Evolutionary conservation across 1,140 invertebrate genomes (phyloP).

Genomic region (Trinorchestia longiramus): DNA sequence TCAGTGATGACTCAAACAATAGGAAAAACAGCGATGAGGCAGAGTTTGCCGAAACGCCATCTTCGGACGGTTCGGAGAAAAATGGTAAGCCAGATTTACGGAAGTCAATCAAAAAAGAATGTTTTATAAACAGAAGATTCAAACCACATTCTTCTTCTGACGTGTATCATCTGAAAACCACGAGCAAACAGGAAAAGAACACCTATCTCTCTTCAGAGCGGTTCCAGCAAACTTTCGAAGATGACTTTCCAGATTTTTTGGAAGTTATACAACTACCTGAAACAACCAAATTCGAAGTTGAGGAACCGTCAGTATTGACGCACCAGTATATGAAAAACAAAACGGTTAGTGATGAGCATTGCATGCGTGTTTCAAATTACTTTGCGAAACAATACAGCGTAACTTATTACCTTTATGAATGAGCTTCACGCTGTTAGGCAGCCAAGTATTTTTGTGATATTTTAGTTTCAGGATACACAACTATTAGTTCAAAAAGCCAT

Average conservation of each 20-base stretch:
- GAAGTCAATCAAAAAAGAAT: constrained; percentile 56
- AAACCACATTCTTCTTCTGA: constrained; percentile 46
- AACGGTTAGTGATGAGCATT: not conserved
- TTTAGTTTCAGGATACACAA: not conserved
- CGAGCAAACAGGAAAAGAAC: constrained; percentile 15
- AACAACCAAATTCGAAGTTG: constrained; percentile 45
- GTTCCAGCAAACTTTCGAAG: constrained; percentile 61
- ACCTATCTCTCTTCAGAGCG: constrained; percentile 62
- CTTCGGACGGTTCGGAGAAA: not conserved
- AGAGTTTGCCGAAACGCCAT: not conserved
- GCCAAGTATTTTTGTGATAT: not conserved
- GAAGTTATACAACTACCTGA: constrained; percentile 57
- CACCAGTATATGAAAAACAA: constrained; percentile 56
- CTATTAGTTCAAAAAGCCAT: no score
- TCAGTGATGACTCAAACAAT: not conserved
- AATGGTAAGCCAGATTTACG: not conserved
- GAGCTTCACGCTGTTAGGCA: not conserved
- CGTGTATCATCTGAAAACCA: constrained; percentile 57
- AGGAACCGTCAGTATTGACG: constrained; percentile 58
- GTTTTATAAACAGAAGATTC: constrained; percentile 61
- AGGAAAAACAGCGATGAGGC: not conserved
- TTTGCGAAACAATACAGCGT: not conserved
- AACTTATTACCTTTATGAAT: not conserved
- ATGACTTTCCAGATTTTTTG: constrained; percentile 59
- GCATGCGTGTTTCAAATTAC: not conserved